A percentile compares a stretch with the other conserved stretches of the same genome.
These are phyloP conservation scores for Alloplasta piceator DNA, from an alignment of 2,888 invertebrate species.

Conservation along the genomic window DNA sequence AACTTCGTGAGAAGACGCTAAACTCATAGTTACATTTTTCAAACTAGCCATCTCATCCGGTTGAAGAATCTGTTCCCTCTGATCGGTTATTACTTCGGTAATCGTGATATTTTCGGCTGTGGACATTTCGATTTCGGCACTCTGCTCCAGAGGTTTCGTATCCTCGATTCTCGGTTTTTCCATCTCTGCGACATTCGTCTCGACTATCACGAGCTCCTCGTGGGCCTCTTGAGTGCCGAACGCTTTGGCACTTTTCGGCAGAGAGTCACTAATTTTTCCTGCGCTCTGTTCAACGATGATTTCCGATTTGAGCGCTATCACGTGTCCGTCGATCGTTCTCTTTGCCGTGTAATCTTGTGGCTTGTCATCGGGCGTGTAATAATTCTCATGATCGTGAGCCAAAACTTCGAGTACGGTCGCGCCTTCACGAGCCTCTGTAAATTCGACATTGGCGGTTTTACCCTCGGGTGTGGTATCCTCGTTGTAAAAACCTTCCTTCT, in stretches of 20 bases:
- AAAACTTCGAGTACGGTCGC: constrained; percentile 78
- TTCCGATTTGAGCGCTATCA: constrained; percentile 84
- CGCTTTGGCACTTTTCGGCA: constrained; percentile 78
- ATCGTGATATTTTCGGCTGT: constrained; percentile 76
- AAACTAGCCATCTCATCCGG: constrained; percentile 71
- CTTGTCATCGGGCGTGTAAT: constrained; percentile 71
- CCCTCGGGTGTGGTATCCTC: constrained; percentile 79
- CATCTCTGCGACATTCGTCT: constrained; percentile 83
- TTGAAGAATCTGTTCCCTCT: constrained; percentile 75
- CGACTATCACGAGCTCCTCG: constrained; percentile 83
- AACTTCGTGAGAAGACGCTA: constrained; percentile 77
- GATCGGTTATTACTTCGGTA: constrained; percentile 75
- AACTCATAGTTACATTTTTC: constrained; percentile 70
- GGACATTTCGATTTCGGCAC: constrained; percentile 75
- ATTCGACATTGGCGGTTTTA: constrained; percentile 82
- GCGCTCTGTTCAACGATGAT: constrained; percentile 80
- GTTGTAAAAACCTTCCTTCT: constrained; percentile 83
- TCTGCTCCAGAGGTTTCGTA: constrained; percentile 78
- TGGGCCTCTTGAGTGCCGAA: constrained; percentile 84
- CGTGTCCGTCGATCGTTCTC: constrained; percentile 82
- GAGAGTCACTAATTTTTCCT: constrained; percentile 71
- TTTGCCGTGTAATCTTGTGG: constrained; percentile 77
- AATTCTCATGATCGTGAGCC: constrained; percentile 79
- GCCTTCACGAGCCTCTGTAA: constrained; percentile 78
- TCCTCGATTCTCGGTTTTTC: constrained; percentile 83